Conservation (phyloP, 2,888 invertebrate species). For the Yponomeuta sedellus region DNA sequence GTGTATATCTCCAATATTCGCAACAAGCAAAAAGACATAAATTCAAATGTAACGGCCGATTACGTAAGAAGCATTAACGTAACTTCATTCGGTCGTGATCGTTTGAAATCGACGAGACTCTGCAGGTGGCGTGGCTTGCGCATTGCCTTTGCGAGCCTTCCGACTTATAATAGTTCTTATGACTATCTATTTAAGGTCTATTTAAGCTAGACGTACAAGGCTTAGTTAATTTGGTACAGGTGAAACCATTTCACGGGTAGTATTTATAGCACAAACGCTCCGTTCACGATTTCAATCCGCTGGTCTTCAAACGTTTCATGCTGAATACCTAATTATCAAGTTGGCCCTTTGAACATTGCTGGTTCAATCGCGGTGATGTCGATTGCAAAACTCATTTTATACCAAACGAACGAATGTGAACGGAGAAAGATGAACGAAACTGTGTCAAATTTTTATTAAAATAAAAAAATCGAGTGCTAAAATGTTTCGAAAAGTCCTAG, state of each 20-base stretch:
- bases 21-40: no score
- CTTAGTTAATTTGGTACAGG: background rate
- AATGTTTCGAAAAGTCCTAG: no score
- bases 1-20: no score
- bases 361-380: background rate
- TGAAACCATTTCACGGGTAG: background rate
- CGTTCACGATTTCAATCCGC: background rate
- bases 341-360: background rate
- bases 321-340: background rate
- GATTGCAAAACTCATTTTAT: no score
- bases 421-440: no score
- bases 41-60: background rate
- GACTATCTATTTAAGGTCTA: background rate
- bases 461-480: no score
- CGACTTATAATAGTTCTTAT: background rate
- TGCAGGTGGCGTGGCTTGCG: slow-evolving; percentile 8
- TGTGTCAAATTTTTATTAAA: no score
- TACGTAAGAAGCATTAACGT: background rate
- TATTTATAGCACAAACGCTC: background rate
- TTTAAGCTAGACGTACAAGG: background rate
- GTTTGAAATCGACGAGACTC: slow-evolving; percentile 5
- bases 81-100: slow-evolving; percentile 1
- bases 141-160: background rate
- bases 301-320: background rate
- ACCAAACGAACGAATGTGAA: no score